These are phyloP conservation scores for Phocides pigmalion DNA, from an alignment of 1,140 invertebrate genomes.

Conservation along the genomic window DNA sequence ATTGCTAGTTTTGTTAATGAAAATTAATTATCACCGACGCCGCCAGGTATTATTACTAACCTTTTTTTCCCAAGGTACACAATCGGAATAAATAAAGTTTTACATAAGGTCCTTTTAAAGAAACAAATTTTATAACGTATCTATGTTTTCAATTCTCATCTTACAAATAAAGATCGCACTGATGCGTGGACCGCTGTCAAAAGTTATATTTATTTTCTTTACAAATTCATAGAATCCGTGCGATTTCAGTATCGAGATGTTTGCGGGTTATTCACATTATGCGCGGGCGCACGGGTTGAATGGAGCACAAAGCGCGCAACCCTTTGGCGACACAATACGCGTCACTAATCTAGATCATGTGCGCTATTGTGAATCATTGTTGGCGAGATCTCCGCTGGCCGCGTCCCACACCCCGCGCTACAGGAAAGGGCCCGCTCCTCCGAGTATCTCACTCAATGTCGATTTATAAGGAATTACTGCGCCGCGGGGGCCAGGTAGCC, in stretches of 20 bases:
- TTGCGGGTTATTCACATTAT: constrained; percentile 74
- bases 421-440: constrained; percentile 60
- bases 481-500: constrained; percentile 75
- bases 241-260: constrained; percentile 76
- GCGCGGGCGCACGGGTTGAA: constrained; percentile 61
- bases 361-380: constrained; percentile 72
- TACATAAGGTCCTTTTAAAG: constrained; percentile 9
- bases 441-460: constrained; percentile 78
- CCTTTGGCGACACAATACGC: constrained; percentile 81
- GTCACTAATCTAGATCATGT: constrained; percentile 82
- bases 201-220: constrained; percentile 84
- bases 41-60: constrained; percentile 13
- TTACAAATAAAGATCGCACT: constrained; percentile 79
- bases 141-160: constrained; percentile 65
- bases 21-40: constrained; percentile 58
- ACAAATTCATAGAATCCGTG: constrained; percentile 80
- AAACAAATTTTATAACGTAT: constrained; percentile 56
- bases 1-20: constrained; percentile 60
- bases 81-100: constrained; percentile 8
- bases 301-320: constrained; percentile 66
- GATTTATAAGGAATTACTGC: constrained; percentile 79
- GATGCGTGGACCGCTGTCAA: constrained; percentile 75
- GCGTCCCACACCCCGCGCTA: constrained; percentile 50
- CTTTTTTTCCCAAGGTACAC: neutral
- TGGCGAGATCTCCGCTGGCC: constrained; percentile 37